Evolutionary conservation across 35 echinoderm and acorn worm species (phyloP).

Genomic region (Apostichopus japonicus): DNA sequence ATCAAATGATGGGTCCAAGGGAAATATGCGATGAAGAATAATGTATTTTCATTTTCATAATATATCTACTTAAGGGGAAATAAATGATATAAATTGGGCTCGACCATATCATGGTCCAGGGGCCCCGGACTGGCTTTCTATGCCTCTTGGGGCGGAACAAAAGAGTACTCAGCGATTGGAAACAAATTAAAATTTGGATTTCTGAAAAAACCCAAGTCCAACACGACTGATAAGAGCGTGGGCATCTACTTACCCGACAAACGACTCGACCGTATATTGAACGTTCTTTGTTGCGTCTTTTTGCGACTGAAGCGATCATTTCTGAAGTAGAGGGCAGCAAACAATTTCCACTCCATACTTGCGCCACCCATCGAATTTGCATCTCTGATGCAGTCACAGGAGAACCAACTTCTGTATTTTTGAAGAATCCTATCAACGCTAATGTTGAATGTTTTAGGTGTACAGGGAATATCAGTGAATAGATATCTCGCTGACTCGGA

Average conservation of each 20-base stretch:
- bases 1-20: too few relatives aligned
- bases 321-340: neutral
- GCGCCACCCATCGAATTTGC: slow-evolving; percentile 29
- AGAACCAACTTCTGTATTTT: neutral
- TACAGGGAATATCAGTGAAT: neutral
- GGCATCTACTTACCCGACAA: neutral
- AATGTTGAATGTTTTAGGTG: slow-evolving; percentile 1
- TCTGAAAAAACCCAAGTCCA: too few relatives aligned
- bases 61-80: too few relatives aligned
- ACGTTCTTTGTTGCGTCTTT: neutral
- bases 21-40: too few relatives aligned
- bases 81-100: too few relatives aligned
- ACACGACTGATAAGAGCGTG: too few relatives aligned
- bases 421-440: slow-evolving; percentile 19
- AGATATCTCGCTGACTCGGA: slow-evolving; percentile 1
- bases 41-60: too few relatives aligned
- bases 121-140: too few relatives aligned
- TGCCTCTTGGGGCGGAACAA: too few relatives aligned
- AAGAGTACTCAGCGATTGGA: too few relatives aligned
- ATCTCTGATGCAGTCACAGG: slow-evolving; percentile 22
- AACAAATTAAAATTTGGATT: too few relatives aligned
- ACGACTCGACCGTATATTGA: neutral
- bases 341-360: slow-evolving; percentile 11
- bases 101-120: too few relatives aligned
- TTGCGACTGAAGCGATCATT: neutral